Base-by-base conservation (phyloP, 2,113 vertebrate genomes). In the Hypanus sabinus region DNA sequence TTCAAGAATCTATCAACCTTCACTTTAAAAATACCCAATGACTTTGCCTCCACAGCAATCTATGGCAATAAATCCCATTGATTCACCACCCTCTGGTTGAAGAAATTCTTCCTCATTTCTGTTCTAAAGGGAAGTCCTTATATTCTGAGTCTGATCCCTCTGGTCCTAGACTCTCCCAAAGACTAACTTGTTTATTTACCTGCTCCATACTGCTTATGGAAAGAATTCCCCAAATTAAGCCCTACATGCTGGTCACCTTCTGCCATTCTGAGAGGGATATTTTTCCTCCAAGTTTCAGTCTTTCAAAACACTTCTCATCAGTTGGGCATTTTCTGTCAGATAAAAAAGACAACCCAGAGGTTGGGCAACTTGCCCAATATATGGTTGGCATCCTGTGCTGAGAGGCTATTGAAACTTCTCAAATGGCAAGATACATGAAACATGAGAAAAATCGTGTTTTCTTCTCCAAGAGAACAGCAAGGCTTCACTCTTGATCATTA, bases 321-420 rank as follows among this genome's bases (percentile, higher is more conserved):
- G 27, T 88, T 62, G 30, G 30, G 27, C 22, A 11, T 6, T 14
- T 62, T 5, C 27, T 88, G 27, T 57, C 85, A 62, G 57, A 62
- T 62, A 33, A 87, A 60, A 46, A 57, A 88, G 85, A 62, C 27
- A 14, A 18, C 57, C 12, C 10, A 62, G 57, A 27, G n/a, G 24
- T 57, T 11, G 5, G 57, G 57, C 14, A 57, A 62, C 62, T 30
- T 33, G 57, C 30, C 46, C 12, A n/a, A 30, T 33, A n/a, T 33
- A 88, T 65, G 85, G 85, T 33, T 88, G 57, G 57, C 83, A 87
- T 87, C 83, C 83, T 46, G 57, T 46, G 57, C 24, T 87, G 55
- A n/a, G 46, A 87, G 55, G 55, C 24, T 30, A 87, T 11, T 46
- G 55, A 60, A 83, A 87, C 55, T 46, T 27, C 20, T 87, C 83